These are phyloP conservation scores for Sceliomorpha sp. DNA, from an alignment of 2,888 invertebrate species.

Conservation along the genomic window DNA sequence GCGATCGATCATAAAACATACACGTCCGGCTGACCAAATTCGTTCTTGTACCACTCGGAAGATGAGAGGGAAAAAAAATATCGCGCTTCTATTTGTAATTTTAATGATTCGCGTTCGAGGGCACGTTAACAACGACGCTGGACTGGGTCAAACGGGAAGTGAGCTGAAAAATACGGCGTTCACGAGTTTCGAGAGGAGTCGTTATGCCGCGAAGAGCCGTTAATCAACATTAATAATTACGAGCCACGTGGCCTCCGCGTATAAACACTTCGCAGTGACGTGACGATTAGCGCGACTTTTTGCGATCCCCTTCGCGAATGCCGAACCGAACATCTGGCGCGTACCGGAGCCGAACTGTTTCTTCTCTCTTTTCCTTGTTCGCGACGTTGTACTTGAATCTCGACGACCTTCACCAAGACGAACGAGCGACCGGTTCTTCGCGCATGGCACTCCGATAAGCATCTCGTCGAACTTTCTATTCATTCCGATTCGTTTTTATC, in stretches of 20 bases:
- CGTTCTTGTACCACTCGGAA: too few species aligned
- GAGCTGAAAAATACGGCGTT: slow-evolving; percentile 34
- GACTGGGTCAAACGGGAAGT: slow-evolving; percentile 48
- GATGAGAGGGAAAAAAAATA: slow-evolving; percentile 8
- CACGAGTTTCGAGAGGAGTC: slow-evolving; percentile 49
- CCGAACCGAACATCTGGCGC: slow-evolving; percentile 53
- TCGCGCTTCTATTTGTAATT: slow-evolving; percentile 14
- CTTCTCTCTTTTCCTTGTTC: slow-evolving; percentile 28
- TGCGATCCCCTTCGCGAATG: slow-evolving; percentile 44
- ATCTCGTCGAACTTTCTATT: too few species aligned
- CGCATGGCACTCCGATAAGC: slow-evolving; percentile 33
- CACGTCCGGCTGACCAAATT: too few species aligned
- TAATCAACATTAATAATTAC: slow-evolving; percentile 65
- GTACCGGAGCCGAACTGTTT: slow-evolving; percentile 34
- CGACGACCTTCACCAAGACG: slow-evolving; percentile 51
- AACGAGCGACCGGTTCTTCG: slow-evolving; percentile 45
- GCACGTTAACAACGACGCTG: slow-evolving; percentile 30
- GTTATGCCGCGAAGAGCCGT: slow-evolving; percentile 55
- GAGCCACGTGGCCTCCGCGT: slow-evolving; percentile 35
- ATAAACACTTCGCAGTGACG: slow-evolving; percentile 51
- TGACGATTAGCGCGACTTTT: slow-evolving; percentile 56
- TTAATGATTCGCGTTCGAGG: slow-evolving; percentile 28
- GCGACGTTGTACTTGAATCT: slow-evolving; percentile 35
- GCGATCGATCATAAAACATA: too few species aligned
- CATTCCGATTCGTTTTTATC: too few species aligned